These are phyloP conservation scores for Pheucticus melanocephalus DNA, from an alignment of 2,113 vertebrate species.

Conservation along the genomic window DNA sequence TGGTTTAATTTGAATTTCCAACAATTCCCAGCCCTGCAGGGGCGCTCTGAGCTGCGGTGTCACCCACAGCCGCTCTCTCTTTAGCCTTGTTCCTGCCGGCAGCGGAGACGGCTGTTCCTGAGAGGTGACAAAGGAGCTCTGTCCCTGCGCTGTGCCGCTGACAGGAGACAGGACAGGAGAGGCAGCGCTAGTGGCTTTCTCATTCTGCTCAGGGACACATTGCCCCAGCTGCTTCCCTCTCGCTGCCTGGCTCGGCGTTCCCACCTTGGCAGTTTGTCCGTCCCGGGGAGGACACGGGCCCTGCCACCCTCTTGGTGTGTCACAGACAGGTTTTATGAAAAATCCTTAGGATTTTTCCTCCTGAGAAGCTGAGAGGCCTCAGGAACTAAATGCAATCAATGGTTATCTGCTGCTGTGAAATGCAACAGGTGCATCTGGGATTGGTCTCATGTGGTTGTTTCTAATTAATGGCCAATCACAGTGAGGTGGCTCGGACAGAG, in stretches of 20 bases:
- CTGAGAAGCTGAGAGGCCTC: too few species aligned
- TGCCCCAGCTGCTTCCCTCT: neutral
- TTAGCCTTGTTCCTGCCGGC: neutral
- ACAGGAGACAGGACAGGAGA: slow-evolving; percentile 9
- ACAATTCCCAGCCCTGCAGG: neutral
- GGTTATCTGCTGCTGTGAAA: too few species aligned
- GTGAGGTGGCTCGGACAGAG: too few species aligned
- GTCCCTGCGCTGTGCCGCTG: slow-evolving; percentile 14
- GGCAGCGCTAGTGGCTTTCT: neutral
- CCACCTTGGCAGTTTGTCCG: neutral
- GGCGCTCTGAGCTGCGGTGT: neutral
- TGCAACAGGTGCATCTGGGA: too few species aligned
- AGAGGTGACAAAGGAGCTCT: slow-evolving; percentile 36
- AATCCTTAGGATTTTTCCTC: too few species aligned
- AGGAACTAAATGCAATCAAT: too few species aligned
- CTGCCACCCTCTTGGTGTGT: neutral
- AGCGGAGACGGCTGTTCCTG: neutral
- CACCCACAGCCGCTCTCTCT: neutral
- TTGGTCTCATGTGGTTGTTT: too few species aligned
- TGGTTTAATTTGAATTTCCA: neutral
- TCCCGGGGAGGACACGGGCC: neutral
- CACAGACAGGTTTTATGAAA: too few species aligned
- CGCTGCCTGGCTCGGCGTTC: neutral
- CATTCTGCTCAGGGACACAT: slow-evolving; percentile 2
- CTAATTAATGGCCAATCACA: too few species aligned